Base-by-base conservation (phyloP, 2,113 vertebrate genomes). In the Octodon degus region DNA sequence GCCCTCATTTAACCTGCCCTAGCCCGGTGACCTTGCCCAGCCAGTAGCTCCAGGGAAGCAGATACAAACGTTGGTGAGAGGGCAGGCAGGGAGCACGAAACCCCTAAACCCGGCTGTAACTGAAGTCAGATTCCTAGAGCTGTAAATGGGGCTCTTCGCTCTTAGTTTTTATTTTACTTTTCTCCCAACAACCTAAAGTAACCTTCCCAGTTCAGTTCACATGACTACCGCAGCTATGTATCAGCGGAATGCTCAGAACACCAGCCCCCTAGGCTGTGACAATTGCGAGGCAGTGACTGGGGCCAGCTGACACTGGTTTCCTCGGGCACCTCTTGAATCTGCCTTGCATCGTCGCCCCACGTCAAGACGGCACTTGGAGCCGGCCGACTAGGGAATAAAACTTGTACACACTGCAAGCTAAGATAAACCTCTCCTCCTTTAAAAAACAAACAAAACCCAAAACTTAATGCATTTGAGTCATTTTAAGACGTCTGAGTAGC, bases 1-100 rank as follows among this genome's bases (percentile, higher is more conserved):
- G 16, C 34, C 68, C 1, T 6, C 2, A 4, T 9, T 5, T 25
- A 14, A 20, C n/a, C 62, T 0, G 63, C 83, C 32, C 2, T 12
- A 1, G 20, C 5, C 60, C 40, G 50, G 93, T 74, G 43, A 25
- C 55, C 14, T 16, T 7, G 40, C 60, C n/a, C 30, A 16, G 63
- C 30, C 6, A 60, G 37, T 24, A 50, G 34, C 24, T 0, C 2
- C 1, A 70, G 14, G 0, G 7, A 63, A 77, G 85, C 72, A 22
- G 58, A 50, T n/a, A 10, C 55, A 63, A 30, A 89, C 19, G 40
- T 7, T 22, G 34, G 14, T 16, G 17, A 58, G 32, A 81, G 37
- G 8, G 62, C 40, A 55, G n/a, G 37, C 7, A 67, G 1, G 0
- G 27, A 65, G 47, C 25, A 22, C 1, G 43, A 50, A 30, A 5